Evolutionary conservation across 92 coral and sea anemone species (phyloP).

Genomic region (Parazoanthus darwini): DNA sequence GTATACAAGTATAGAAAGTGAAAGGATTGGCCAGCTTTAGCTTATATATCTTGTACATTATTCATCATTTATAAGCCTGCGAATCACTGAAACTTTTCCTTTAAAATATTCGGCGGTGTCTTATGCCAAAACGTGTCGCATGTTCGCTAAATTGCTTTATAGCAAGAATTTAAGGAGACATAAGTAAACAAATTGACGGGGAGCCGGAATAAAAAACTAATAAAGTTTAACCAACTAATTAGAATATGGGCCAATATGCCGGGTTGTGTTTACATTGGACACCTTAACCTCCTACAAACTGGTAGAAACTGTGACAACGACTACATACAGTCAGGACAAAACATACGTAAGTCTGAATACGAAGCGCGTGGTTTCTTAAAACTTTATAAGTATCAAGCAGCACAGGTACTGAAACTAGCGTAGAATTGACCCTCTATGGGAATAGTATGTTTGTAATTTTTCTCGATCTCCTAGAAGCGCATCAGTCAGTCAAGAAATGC

Average conservation of each 20-base stretch:
- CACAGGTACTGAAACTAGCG: background rate
- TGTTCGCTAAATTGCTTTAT: conserved; percentile 43
- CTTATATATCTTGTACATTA: background rate
- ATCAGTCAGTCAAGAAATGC: background rate
- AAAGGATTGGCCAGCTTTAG: background rate
- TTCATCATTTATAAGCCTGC: background rate
- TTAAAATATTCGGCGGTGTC: background rate
- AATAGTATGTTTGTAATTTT: background rate
- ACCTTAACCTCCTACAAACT: conserved; percentile 49
- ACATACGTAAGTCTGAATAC: background rate
- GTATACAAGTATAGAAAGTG: background rate
- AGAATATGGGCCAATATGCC: conserved; percentile 78
- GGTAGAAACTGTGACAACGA: conserved; percentile 34
- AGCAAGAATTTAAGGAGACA: conserved; percentile 45
- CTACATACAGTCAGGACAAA: background rate
- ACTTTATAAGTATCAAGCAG: background rate
- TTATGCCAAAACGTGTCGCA: conserved; percentile 17
- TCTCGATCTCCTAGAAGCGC: background rate
- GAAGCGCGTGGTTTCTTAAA: background rate
- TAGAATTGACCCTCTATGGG: background rate
- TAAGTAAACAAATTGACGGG: conserved; percentile 71
- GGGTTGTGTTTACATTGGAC: conserved; percentile 63
- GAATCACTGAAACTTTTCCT: conserved; percentile 25
- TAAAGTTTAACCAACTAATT: conserved; percentile 91
- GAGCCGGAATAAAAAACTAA: conserved; percentile 79